Percentiles rank a stretch among this genome's conserved stretches.
Evolutionary conservation across 2,113 vertebrate species (phyloP).

Genomic region (Tragulus kanchil): DNA sequence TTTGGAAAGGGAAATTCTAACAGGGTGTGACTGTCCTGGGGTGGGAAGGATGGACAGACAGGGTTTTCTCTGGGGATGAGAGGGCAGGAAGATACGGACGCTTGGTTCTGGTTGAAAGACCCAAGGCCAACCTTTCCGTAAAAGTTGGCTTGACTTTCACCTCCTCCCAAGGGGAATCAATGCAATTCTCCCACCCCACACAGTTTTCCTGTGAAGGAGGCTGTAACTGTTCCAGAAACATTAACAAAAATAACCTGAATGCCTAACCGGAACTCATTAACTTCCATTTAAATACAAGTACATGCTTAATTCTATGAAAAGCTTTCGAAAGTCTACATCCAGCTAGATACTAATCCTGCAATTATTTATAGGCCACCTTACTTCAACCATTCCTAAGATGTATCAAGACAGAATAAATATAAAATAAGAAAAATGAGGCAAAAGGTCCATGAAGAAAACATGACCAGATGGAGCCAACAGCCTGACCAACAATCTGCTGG

Average conservation of each 20-base stretch:
- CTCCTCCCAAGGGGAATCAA: neutral
- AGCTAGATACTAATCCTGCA: neutral
- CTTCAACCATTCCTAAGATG: slow-evolving; percentile 40
- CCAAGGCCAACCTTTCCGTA: neutral
- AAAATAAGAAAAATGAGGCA: slow-evolving; percentile 36
- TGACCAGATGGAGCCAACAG: neutral
- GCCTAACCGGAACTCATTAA: neutral
- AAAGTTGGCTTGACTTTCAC: slow-evolving; percentile 31
- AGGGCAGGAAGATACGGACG: neutral
- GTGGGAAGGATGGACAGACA: neutral
- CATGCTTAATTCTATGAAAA: slow-evolving; percentile 13
- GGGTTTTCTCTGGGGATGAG: neutral
- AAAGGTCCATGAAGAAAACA: neutral
- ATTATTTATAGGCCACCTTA: slow-evolving; percentile 12
- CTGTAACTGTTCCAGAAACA: neutral
- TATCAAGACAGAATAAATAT: slow-evolving; percentile 29
- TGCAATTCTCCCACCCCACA: neutral
- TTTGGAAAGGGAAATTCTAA: neutral
- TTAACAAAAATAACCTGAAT: neutral
- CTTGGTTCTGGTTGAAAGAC: slow-evolving; percentile 34
- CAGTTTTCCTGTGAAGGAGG: neutral
- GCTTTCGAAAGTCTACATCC: slow-evolving; percentile 3
- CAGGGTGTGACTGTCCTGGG: neutral
- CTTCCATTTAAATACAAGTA: slow-evolving; percentile 33
- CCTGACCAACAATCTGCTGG: neutral